Percentiles rank a stretch among this genome's conserved stretches.
These are phyloP conservation scores for Parotia lawesii DNA, from an alignment of 2,113 vertebrate species.

Conservation along the genomic window DNA sequence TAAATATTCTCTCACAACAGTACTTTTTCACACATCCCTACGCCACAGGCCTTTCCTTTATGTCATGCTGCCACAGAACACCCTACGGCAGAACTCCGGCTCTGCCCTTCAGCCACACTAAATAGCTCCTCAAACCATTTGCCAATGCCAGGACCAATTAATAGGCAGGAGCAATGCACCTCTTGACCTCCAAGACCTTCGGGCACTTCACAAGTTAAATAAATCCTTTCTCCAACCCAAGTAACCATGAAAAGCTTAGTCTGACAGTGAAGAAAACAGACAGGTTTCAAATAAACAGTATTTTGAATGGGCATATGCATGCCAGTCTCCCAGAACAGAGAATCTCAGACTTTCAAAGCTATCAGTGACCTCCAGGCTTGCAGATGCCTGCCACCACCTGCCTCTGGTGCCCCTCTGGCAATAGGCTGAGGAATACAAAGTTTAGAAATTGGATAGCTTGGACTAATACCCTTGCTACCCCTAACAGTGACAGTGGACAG, in stretches of 20 bases:
- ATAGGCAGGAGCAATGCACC: neutral
- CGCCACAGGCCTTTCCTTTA: neutral
- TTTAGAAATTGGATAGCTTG: neutral
- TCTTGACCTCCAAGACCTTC: neutral
- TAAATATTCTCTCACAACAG: neutral
- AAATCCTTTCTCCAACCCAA: neutral
- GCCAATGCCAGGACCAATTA: neutral
- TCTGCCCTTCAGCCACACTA: neutral
- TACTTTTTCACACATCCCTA: neutral
- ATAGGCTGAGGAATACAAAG: neutral
- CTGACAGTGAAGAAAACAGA: neutral
- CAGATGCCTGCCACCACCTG: neutral
- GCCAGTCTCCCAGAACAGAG: neutral
- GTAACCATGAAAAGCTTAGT: neutral
- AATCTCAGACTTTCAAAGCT: neutral
- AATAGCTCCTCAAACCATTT: neutral
- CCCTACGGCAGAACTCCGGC: neutral
- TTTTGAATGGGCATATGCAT: neutral
- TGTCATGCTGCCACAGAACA: rapidly evolving
- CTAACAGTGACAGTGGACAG: neutral
- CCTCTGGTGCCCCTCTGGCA: neutral
- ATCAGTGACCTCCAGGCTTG: neutral
- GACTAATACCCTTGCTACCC: neutral
- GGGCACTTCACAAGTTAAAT: neutral
- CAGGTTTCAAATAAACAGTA: neutral